These are phyloP conservation scores for Lipophrys pholis DNA, from an alignment of 2,113 vertebrate species.

Conservation along the genomic window DNA sequence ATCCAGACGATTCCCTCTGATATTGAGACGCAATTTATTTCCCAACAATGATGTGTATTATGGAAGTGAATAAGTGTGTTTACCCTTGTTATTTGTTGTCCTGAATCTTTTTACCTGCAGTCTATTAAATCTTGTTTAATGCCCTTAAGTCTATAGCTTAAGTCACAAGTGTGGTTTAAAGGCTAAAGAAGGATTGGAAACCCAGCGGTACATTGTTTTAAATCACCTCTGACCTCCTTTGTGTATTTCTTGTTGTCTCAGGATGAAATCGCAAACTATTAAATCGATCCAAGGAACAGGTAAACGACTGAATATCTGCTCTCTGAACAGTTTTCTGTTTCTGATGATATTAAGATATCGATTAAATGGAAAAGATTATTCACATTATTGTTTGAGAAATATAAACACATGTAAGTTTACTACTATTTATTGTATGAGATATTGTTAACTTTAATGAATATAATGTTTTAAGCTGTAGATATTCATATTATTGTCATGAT, in stretches of 20 bases:
- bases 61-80: background rate
- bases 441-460: too few species aligned
- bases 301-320: too few species aligned
- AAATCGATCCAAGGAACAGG: too few species aligned
- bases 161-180: slow-evolving; percentile 31
- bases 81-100: background rate
- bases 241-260: background rate
- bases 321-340: too few species aligned
- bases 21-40: slow-evolving; percentile 8
- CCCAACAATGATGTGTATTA: slow-evolving; percentile 7
- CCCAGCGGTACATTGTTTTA: slow-evolving; percentile 27
- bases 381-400: too few species aligned
- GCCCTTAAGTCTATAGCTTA: background rate
- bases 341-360: too few species aligned
- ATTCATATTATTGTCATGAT: too few species aligned
- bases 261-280: background rate
- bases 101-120: background rate
- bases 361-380: too few species aligned
- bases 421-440: too few species aligned
- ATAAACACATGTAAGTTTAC: too few species aligned
- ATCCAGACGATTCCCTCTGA: slow-evolving; percentile 31
- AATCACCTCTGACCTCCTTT: slow-evolving; percentile 59
- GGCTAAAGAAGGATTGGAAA: slow-evolving; percentile 28
- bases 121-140: slow-evolving; percentile 8
- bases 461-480: too few species aligned